Conservation (phyloP, 2,113 vertebrate genomes). For the Pseudorasbora parva region DNA sequence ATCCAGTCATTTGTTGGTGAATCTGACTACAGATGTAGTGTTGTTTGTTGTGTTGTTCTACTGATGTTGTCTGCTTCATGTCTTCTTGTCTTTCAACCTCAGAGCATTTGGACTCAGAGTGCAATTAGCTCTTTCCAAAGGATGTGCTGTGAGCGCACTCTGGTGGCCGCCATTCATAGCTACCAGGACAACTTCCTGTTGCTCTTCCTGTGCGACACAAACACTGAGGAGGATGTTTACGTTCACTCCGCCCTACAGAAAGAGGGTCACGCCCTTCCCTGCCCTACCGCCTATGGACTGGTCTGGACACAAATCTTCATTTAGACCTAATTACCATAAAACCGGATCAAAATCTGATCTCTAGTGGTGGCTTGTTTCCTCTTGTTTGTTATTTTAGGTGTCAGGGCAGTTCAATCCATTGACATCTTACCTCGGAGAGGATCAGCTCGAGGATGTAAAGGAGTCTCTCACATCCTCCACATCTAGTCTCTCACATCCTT, state of each 20-base stretch:
- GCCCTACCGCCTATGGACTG: conserved; percentile 59
- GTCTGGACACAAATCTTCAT: conserved; percentile 14
- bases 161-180: conserved; percentile 84
- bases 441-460: conserved; percentile 62
- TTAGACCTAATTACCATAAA: neutral
- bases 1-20: neutral
- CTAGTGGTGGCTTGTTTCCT: neutral
- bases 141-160: conserved; percentile 77
- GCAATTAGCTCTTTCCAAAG: conserved; percentile 80
- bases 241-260: conserved; percentile 79
- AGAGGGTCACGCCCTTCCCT: conserved; percentile 78
- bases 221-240: conserved; percentile 83
- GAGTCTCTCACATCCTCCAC: neutral
- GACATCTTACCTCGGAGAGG: conserved; percentile 78
- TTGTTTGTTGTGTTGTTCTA: neutral
- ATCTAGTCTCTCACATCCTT: neutral
- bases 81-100: conserved; percentile 7
- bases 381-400: conserved; percentile 68
- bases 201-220: conserved; percentile 90
- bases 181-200: conserved; percentile 83
- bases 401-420: conserved; percentile 77
- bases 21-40: neutral
- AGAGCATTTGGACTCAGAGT: conserved; percentile 82
- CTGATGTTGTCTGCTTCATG: no score
- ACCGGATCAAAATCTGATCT: neutral